Evolutionary conservation across 2,797 vertebrate species (phyloP).

Genomic region (Orientallactaga sibirica): DNA sequence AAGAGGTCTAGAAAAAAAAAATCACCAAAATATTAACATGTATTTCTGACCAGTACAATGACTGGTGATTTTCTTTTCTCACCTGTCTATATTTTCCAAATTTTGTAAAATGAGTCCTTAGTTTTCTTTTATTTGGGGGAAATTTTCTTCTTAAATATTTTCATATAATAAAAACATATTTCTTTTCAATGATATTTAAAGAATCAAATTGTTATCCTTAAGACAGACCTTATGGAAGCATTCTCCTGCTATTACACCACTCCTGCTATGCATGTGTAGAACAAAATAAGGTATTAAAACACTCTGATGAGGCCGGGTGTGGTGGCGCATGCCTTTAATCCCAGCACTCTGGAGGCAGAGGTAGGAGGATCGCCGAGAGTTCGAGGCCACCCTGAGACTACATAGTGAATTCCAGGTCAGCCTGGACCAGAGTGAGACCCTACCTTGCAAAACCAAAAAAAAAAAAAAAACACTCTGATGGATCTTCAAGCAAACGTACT

Average conservation of each 20-base stretch:
- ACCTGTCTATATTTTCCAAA: conserved; percentile 58
- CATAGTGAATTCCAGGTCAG: no score
- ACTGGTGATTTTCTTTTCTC: not conserved
- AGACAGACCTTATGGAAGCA: not conserved
- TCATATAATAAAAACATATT: not conserved
- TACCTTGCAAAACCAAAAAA: no score
- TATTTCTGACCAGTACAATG: not conserved
- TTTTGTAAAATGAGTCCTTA: not conserved
- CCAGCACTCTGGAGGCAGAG: no score
- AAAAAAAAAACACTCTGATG: not conserved
- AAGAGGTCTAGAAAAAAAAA: no score
- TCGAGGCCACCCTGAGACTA: no score
- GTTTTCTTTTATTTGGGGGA: not conserved
- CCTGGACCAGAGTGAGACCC: no score
- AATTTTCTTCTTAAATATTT: conserved; percentile 26
- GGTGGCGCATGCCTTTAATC: no score
- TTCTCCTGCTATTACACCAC: not conserved
- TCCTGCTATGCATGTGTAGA: not conserved
- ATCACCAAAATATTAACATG: no score
- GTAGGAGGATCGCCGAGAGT: no score
- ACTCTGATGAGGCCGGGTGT: no score
- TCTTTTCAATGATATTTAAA: not conserved
- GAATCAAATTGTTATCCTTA: not conserved
- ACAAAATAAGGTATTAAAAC: not conserved
- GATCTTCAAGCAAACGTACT: not conserved